Evolutionary conservation across 2,113 vertebrate genomes (phyloP), one percentile per base, ranked within the genome.

Genomic region (human (Homo sapiens)): DNA sequence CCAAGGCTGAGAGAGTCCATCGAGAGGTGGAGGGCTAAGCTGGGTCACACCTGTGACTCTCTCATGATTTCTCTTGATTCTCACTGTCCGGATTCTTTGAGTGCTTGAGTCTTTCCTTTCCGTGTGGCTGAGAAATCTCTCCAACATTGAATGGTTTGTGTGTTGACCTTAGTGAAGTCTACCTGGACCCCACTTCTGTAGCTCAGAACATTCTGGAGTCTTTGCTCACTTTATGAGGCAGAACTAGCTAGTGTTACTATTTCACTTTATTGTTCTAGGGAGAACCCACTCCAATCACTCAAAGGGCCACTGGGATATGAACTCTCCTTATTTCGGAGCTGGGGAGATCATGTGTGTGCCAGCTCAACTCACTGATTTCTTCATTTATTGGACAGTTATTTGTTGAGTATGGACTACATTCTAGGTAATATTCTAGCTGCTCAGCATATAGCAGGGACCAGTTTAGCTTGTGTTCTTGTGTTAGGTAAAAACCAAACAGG

Each of bases 31-130:
- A 84, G 22, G 18, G 11, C 6, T 18, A 68, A 92, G 61, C 35
- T 35, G 8, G 27, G 16, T 55, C 17, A 64, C 23, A 3, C 25
- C 14, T 30, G 13, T 4, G 16, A 4, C 0, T 59, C 4, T 12
- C 30, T 57, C 17, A 0, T 45, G 30, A 13, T 43, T 40, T 59
- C 14, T 79, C 6, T 35, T 17, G 4, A 18, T n/a, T 30, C 27
- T 79, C 11, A 57, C 32, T 14, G 1, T 9, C 16, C 9, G 6
- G 10, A 5, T 93, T 20, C 30, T 80, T 66, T 75, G 66, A 10
- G 11, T 73, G 25, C 18, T 23, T 79, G 61, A 1, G 8, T 27
- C 45, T 68, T 84, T 50, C 12, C 17, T 11, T 73, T 50, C n/a
- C 70, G 38, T 91, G 61, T 45, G 5, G 38, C 40, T 20, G 50